phyloP scores from a whole-genome alignment of 2,888 invertebrate species.

The Spisula subtruncata region DNA sequence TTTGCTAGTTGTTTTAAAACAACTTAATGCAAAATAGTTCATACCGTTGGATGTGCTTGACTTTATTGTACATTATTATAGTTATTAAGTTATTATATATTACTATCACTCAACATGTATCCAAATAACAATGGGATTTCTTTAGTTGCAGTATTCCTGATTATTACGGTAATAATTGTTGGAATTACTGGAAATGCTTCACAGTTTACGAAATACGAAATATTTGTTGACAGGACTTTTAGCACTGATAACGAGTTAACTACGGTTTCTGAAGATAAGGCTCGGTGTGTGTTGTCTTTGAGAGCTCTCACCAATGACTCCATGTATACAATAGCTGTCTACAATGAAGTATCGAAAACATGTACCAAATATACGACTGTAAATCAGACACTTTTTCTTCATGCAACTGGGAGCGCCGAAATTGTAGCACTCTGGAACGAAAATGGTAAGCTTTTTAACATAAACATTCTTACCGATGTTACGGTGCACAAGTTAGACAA shows the following conservation, averaged over 20 bases:
- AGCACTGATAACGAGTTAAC: not conserved
- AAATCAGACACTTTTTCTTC: not conserved
- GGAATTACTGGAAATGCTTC: not conserved
- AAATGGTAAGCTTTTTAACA: not conserved
- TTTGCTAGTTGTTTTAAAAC: too few species aligned
- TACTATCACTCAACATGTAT: too few species aligned
- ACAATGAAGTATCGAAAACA: not conserved
- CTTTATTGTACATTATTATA: too few species aligned
- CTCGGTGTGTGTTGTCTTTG: not conserved
- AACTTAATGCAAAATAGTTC: too few species aligned
- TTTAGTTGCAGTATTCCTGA: too few species aligned
- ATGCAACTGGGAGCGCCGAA: not conserved
- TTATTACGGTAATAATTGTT: not conserved
- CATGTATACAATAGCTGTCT: not conserved
- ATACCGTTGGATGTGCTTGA: too few species aligned
- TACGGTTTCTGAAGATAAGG: not conserved
- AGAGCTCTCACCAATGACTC: not conserved
- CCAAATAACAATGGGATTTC: too few species aligned
- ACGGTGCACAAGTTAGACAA: too few species aligned
- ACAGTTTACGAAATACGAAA: not conserved
- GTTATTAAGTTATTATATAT: too few species aligned
- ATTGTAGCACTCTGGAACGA: not conserved
- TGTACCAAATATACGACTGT: not conserved
- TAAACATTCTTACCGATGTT: too few species aligned
- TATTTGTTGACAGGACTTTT: not conserved